A percentile compares a stretch with the other conserved stretches of the same genome.
Conservation (phyloP, 2,113 vertebrate genomes). For the Porphyrio hochstetteri region DNA sequence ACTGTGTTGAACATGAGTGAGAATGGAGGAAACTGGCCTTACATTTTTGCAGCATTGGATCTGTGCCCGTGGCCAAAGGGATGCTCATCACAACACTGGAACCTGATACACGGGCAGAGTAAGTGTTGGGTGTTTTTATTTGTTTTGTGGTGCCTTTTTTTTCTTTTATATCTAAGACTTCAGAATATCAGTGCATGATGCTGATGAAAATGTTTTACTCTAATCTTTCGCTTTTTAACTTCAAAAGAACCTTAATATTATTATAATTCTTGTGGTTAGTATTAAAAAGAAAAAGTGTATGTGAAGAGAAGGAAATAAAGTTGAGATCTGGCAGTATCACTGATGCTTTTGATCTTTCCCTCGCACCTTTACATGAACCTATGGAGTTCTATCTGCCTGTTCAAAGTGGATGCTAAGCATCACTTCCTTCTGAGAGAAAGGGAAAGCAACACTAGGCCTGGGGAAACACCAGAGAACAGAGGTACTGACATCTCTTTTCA, state of each 20-base stretch:
- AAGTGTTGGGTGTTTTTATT: not conserved
- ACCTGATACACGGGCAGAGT: not conserved
- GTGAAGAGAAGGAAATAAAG: not conserved
- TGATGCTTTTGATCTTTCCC: not conserved
- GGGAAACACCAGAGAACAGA: rapidly evolving
- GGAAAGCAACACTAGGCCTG: not conserved
- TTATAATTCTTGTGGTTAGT: not conserved
- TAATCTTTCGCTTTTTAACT: not conserved
- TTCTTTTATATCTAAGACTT: not conserved
- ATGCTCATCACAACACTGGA: not conserved
- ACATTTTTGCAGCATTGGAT: not conserved
- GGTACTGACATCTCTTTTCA: too few species aligned
- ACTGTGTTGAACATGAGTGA: not conserved
- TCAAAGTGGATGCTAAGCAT: not conserved
- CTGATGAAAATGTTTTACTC: not conserved
- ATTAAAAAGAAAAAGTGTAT: not conserved
- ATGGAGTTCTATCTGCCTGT: not conserved
- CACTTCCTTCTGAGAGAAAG: not conserved
- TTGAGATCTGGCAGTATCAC: not conserved
- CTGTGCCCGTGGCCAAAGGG: not conserved
- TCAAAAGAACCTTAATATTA: not conserved
- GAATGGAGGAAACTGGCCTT: not conserved
- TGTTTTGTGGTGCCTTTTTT: too few species aligned
- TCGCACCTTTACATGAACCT: not conserved
- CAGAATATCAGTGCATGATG: not conserved